A percentile compares a stretch with the other conserved stretches of the same genome.
phyloP scores from a whole-genome alignment of 1,140 invertebrate genomes.

The Zaprionus gabonicus region DNA sequence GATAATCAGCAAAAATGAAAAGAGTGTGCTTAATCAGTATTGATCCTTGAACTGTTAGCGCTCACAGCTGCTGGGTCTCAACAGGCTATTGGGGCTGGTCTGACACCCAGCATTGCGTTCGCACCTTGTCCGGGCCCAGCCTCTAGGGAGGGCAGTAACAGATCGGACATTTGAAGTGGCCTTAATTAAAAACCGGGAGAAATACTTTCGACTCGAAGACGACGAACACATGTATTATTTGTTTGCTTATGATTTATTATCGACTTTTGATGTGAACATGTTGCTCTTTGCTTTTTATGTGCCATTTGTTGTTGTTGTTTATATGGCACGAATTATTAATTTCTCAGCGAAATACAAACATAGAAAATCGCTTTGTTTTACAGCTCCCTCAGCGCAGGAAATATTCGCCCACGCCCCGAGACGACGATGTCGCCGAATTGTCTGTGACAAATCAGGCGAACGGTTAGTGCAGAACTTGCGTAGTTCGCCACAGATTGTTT shows the following conservation, averaged over 20 bases:
- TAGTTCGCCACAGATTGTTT: constrained; percentile 54
- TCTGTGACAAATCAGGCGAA: constrained; percentile 61
- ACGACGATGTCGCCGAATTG: constrained; percentile 68
- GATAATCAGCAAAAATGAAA: background rate
- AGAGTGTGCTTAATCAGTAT: constrained; percentile 14
- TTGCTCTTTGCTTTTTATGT: constrained; percentile 64
- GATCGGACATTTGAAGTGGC: constrained; percentile 17
- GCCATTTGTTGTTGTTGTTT: constrained; percentile 60
- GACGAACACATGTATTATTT: constrained; percentile 20
- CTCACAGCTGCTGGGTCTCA: constrained; percentile 28
- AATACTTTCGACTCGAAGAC: constrained; percentile 30
- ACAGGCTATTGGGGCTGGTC: background rate
- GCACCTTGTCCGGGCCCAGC: constrained; percentile 6
- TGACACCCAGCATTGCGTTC: constrained; percentile 8
- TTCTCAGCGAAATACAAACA: constrained; percentile 52
- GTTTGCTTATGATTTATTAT: constrained; percentile 65
- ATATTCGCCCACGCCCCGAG: constrained; percentile 45
- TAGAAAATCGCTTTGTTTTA: constrained; percentile 64
- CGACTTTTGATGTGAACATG: constrained; percentile 68
- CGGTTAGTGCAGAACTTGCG: constrained; percentile 67
- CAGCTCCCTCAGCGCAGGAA: constrained; percentile 41
- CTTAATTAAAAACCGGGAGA: constrained; percentile 25
- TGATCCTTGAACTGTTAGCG: constrained; percentile 27
- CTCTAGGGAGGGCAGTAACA: constrained; percentile 1
- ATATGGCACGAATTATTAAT: constrained; percentile 69